phyloP scores from a whole-genome alignment of 2,797 vertebrate genomes.

The Danio kyathit region DNA sequence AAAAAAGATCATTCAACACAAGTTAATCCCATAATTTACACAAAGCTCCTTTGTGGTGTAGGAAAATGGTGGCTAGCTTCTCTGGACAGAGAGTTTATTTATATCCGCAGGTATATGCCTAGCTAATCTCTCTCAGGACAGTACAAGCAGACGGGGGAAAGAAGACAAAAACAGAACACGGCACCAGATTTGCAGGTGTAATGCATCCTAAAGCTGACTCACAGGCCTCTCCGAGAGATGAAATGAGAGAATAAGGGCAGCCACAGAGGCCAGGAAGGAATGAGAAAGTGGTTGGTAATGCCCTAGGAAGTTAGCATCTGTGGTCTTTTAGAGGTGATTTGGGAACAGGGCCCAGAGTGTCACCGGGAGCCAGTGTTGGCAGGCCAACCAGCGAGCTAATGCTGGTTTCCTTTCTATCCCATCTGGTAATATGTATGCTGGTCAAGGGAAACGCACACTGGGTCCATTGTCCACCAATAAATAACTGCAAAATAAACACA shows the following conservation, averaged over 20 bases:
- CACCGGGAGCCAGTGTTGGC: conserved; percentile 41
- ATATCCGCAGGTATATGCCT: conserved; percentile 36
- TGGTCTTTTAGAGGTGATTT: conserved; percentile 40
- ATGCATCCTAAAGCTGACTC: conserved; percentile 50
- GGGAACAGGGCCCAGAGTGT: conserved; percentile 22
- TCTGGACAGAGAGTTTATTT: conserved; percentile 46
- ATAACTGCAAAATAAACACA: neutral
- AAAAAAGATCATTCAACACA: too few relatives aligned
- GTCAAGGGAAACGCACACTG: conserved; percentile 25
- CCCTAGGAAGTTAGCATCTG: conserved; percentile 55
- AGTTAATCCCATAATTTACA: too few relatives aligned
- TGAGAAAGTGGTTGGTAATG: conserved; percentile 25
- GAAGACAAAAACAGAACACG: conserved; percentile 31
- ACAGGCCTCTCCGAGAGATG: conserved; percentile 9
- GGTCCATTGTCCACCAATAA: neutral
- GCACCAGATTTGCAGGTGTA: conserved; percentile 44
- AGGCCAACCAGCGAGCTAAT: conserved; percentile 30
- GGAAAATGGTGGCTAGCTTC: neutral
- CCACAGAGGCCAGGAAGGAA: conserved; percentile 12
- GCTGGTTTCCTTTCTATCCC: conserved; percentile 49
- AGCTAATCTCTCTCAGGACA: conserved; percentile 46
- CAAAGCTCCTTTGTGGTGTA: too few relatives aligned
- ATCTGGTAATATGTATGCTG: conserved; percentile 51
- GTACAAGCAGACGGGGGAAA: neutral
- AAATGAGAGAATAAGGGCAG: conserved; percentile 25